Evolutionary conservation across 1,140 invertebrate genomes (phyloP).

Genomic region (Drosophila nigromelanica): DNA sequence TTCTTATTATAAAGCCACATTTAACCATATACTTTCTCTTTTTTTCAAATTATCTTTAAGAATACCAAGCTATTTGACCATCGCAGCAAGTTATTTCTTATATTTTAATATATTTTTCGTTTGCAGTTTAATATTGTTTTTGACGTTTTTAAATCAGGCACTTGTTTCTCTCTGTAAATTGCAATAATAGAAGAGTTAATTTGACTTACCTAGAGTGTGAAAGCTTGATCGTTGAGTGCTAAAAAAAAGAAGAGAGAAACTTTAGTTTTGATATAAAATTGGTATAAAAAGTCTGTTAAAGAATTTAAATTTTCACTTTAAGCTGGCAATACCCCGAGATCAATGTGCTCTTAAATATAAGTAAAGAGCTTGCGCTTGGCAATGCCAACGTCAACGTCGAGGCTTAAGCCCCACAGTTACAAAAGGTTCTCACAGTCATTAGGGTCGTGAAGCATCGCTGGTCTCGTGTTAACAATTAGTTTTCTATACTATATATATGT

Average conservation of each 20-base stretch:
- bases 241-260: conserved; percentile 4
- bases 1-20: too few species aligned
- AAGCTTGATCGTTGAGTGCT: conserved; percentile 8
- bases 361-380: conserved; percentile 48
- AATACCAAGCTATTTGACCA: too few species aligned
- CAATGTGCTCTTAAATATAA: conserved; percentile 46
- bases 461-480: conserved; percentile 76
- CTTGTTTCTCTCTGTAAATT: conserved; percentile 53
- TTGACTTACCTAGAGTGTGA: conserved; percentile 42
- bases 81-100: too few species aligned
- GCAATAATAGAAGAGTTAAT: background rate
- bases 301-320: conserved; percentile 33
- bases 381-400: conserved; percentile 23
- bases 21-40: too few species aligned
- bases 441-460: conserved; percentile 56
- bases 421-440: conserved; percentile 77
- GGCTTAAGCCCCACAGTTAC: conserved; percentile 14
- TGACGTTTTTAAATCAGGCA: conserved; percentile 13
- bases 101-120: conserved; percentile 6
- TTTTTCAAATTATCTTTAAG: too few species aligned
- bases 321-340: conserved; percentile 45
- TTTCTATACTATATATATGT: conserved; percentile 38
- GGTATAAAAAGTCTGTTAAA: conserved; percentile 23
- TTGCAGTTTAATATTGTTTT: background rate
- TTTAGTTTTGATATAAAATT: conserved; percentile 6